Evolutionary conservation across 1,140 invertebrate species (phyloP).

Genomic region (Forficula auricularia): DNA sequence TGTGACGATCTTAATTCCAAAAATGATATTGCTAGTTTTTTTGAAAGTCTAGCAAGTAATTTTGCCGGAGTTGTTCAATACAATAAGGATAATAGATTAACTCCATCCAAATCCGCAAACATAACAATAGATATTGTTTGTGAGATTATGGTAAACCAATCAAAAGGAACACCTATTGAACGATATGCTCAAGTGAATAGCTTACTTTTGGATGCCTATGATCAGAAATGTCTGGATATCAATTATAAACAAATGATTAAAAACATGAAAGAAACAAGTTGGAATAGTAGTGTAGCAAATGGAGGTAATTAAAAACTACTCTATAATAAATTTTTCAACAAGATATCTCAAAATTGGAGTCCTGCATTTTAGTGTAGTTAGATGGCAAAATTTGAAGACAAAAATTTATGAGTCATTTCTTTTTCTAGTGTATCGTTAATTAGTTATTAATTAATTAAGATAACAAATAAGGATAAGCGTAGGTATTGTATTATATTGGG

Average conservation of each 20-base stretch:
- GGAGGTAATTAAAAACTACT: no score
- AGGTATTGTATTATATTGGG: no score
- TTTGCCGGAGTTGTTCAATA: constrained; percentile 82
- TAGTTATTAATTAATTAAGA: no score
- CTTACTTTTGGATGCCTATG: constrained; percentile 43
- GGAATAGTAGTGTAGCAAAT: constrained; percentile 39
- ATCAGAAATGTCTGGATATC: constrained; percentile 68
- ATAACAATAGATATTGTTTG: constrained; percentile 69
- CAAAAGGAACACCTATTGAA: constrained; percentile 38
- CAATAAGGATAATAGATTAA: constrained; percentile 77
- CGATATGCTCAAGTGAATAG: constrained; percentile 55
- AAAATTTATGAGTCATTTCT: no score
- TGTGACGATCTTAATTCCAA: constrained; percentile 46
- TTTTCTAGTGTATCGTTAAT: no score
- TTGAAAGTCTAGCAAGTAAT: constrained; percentile 60
- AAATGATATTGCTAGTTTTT: constrained; percentile 59
- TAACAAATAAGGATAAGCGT: no score
- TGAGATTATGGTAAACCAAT: constrained; percentile 48
- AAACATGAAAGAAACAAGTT: constrained; percentile 47
- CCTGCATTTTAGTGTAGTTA: no score
- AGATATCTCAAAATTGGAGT: no score
- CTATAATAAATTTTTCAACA: no score
- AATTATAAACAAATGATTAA: constrained; percentile 63
- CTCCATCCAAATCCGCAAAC: constrained; percentile 37
- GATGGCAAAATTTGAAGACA: no score